Evolutionary conservation across 2,888 invertebrate genomes (phyloP).

Genomic region (Hydraecia micacea): DNA sequence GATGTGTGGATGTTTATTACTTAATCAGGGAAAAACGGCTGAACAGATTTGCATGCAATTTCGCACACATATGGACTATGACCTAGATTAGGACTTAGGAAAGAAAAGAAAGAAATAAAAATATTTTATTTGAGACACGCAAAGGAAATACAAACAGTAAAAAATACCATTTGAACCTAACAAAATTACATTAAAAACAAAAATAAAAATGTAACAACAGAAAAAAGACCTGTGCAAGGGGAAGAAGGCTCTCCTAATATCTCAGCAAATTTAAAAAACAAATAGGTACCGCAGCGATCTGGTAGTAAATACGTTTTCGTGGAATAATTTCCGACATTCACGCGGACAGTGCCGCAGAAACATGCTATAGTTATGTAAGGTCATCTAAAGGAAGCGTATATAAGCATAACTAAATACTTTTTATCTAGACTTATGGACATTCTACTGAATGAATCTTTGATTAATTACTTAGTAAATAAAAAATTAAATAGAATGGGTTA

Average conservation of each 20-base stretch:
- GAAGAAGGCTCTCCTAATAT: too few relatives aligned
- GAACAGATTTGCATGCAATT: not conserved
- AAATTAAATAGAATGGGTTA: conserved; percentile 49
- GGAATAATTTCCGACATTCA: not conserved
- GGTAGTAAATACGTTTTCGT: not conserved
- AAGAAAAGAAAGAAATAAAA: too few relatives aligned
- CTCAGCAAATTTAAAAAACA: too few relatives aligned
- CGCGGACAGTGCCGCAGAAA: not conserved
- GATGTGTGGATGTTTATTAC: not conserved
- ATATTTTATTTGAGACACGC: too few relatives aligned
- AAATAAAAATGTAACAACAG: too few relatives aligned
- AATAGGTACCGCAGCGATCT: too few relatives aligned
- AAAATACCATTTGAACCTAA: too few relatives aligned
- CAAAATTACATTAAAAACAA: too few relatives aligned
- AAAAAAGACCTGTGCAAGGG: too few relatives aligned
- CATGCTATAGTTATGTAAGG: not conserved
- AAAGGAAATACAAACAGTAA: too few relatives aligned
- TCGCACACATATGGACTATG: not conserved
- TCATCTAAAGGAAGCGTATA: conserved; percentile 8
- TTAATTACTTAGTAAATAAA: conserved; percentile 21
- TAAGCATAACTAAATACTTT: conserved; percentile 39
- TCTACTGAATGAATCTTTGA: conserved; percentile 12
- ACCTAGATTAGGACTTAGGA: not conserved
- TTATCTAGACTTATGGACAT: conserved; percentile 16
- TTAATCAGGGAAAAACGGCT: not conserved